Base-by-base conservation (phyloP, 2,113 vertebrate species). In the Calyptommatus sinebrachiatus region DNA sequence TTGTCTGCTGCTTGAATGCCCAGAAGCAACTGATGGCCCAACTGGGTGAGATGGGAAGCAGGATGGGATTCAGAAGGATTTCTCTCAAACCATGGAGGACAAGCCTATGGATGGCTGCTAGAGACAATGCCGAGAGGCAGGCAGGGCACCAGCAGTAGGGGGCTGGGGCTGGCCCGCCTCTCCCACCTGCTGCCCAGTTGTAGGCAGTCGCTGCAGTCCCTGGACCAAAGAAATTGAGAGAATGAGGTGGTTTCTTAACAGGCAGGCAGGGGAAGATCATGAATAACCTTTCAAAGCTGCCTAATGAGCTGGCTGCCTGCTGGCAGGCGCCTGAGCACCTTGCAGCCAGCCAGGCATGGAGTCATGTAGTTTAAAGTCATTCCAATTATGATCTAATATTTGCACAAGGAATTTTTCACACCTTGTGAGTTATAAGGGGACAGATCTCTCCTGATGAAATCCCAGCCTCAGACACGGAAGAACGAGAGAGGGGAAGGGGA, bases 341-440 rank as follows among this genome's bases (percentile, higher is more conserved):
- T 71, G 71, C 0, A 85, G 70, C 10, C 88, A 76, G 84, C 86
- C 46, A 5, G 0, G 81, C 35, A 1, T 65, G 81, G 74, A 20
- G 82, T 83, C 83, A 89, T 81, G 89, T 21, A 82, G 20, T 24
- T 88, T 66, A 81, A 90, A 89, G 84, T 24, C 72, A 89, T 83
- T 86, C 79, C 24, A 45, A 86, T 78, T 1, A 86, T 85, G 71
- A 84, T 73, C 89, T 87, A 81, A 85, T 87, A 70, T 80, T 87
- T 87, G 87, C 72, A 87, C 84, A 86, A 91, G 79, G 79, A 82
- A 29, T 83, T 88, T 89, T 89, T 85, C 71, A 74, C 71, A 87
- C 89, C 81, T 79, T 8, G 79, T 16, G 20, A 82, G 87, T 81
- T 57, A 88, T 89, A 87, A 85, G 89, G 85, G 89, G 89, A 85